Percentiles rank a stretch among this genome's conserved stretches.
Evolutionary conservation across 2,888 invertebrate species (phyloP).

Genomic region (Rotaria sp.): DNA sequence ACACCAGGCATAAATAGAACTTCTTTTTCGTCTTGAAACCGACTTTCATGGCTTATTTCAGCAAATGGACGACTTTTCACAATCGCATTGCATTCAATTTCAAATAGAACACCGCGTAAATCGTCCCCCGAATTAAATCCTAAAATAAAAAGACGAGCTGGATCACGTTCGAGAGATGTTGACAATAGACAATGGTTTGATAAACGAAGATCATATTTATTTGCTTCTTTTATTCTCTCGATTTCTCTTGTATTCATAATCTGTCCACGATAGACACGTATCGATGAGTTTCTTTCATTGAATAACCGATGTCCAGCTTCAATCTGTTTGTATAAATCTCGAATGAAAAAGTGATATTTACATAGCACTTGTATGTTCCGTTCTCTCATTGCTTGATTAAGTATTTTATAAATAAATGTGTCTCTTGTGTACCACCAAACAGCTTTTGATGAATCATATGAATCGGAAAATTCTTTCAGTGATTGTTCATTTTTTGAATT

Average conservation of each 20-base stretch:
- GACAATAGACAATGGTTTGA: too few relatives aligned
- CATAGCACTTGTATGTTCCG: not conserved
- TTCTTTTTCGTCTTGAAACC: too few relatives aligned
- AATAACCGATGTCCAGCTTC: not conserved
- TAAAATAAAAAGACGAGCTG: too few relatives aligned
- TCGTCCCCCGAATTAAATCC: too few relatives aligned
- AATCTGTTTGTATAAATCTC: not conserved
- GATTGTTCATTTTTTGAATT: not conserved
- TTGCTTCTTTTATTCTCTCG: not conserved
- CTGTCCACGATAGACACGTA: not conserved
- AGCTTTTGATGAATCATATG: not conserved
- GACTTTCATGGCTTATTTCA: too few relatives aligned
- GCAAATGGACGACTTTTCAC: too few relatives aligned
- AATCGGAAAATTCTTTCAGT: not conserved
- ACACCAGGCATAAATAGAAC: too few relatives aligned
- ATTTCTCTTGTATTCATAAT: not conserved
- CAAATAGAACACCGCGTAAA: too few relatives aligned
- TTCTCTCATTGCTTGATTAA: not conserved
- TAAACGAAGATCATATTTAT: too few relatives aligned
- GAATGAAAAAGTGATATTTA: not conserved
- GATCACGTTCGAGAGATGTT: too few relatives aligned
- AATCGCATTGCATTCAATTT: too few relatives aligned
- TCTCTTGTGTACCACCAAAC: not conserved
- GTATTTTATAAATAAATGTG: not conserved
- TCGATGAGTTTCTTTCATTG: not conserved